Percentiles rank a stretch among this genome's conserved stretches.
These are phyloP conservation scores for Andrena minutula DNA, from an alignment of 2,888 invertebrate species.

Conservation along the genomic window DNA sequence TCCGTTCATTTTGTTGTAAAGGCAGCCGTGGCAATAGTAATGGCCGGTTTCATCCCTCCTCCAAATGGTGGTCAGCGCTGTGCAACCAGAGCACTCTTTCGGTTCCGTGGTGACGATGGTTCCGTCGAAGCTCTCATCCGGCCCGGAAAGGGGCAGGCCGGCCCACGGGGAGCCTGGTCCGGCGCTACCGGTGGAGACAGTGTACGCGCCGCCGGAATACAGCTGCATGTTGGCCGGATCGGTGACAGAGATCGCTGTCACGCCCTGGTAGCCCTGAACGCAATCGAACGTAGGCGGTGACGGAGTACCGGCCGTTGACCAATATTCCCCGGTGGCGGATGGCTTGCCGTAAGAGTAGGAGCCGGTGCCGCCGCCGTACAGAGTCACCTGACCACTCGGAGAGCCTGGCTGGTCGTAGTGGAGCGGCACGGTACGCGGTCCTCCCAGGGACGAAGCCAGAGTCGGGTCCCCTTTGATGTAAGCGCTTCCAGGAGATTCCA, in stretches of 20 bases:
- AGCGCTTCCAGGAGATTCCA: slow-evolving; percentile 86
- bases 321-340: slow-evolving; percentile 74
- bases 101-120: slow-evolving; percentile 86
- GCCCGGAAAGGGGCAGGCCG: slow-evolving; percentile 82
- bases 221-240: slow-evolving; percentile 78
- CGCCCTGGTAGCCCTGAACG: slow-evolving; percentile 79
- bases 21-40: slow-evolving; percentile 94
- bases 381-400: slow-evolving; percentile 88
- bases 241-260: slow-evolving; percentile 77
- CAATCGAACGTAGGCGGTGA: slow-evolving; percentile 78
- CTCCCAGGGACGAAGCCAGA: slow-evolving; percentile 87
- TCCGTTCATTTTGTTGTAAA: slow-evolving; percentile 86
- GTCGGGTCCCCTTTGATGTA: slow-evolving; percentile 90
- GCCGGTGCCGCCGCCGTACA: slow-evolving; percentile 85
- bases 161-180: slow-evolving; percentile 86
- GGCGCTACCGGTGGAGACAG: slow-evolving; percentile 83
- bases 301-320: slow-evolving; percentile 71
- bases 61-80: slow-evolving; percentile 92
- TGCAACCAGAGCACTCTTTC: slow-evolving; percentile 91
- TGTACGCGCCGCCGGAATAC: slow-evolving; percentile 79
- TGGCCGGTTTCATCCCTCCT: slow-evolving; percentile 94
- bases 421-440: slow-evolving; percentile 85
- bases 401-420: slow-evolving; percentile 87
- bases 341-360: slow-evolving; percentile 31
- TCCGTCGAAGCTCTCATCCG: slow-evolving; percentile 86